These are phyloP conservation scores for Himalopsyche kuldschensis DNA, from an alignment of 2,888 invertebrate genomes.

Conservation along the genomic window DNA sequence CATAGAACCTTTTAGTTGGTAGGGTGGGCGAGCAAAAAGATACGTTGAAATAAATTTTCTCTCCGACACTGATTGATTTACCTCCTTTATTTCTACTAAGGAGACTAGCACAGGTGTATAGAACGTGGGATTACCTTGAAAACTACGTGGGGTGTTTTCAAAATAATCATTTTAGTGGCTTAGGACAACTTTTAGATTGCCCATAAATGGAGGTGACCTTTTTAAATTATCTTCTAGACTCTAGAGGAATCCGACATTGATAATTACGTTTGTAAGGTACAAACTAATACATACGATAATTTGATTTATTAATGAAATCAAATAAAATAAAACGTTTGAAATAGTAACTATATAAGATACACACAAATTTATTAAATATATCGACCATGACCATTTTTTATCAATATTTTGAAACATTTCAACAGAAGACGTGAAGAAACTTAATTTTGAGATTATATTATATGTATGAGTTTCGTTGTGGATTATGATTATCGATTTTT, in stretches of 20 bases:
- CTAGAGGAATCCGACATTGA: not conserved
- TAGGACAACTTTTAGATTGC: not conserved
- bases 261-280: too few species aligned
- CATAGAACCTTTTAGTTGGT: constrained; percentile 20
- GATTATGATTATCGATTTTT: too few species aligned
- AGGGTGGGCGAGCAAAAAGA: constrained; percentile 4
- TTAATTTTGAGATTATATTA: too few species aligned
- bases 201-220: not conserved
- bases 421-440: too few species aligned
- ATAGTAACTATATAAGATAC: too few species aligned
- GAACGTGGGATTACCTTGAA: not conserved
- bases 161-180: not conserved
- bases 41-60: constrained; percentile 1
- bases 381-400: too few species aligned
- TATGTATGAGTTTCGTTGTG: too few species aligned
- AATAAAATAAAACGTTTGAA: too few species aligned
- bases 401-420: too few species aligned
- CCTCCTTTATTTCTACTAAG: not conserved
- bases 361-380: too few species aligned
- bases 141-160: not conserved
- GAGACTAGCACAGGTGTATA: not conserved
- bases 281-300: too few species aligned
- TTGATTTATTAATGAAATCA: too few species aligned
- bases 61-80: constrained; percentile 32
- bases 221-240: not conserved